Evolutionary conservation across 2,113 vertebrate genomes (phyloP).

Genomic region (Tragelaphus strepsiceros): DNA sequence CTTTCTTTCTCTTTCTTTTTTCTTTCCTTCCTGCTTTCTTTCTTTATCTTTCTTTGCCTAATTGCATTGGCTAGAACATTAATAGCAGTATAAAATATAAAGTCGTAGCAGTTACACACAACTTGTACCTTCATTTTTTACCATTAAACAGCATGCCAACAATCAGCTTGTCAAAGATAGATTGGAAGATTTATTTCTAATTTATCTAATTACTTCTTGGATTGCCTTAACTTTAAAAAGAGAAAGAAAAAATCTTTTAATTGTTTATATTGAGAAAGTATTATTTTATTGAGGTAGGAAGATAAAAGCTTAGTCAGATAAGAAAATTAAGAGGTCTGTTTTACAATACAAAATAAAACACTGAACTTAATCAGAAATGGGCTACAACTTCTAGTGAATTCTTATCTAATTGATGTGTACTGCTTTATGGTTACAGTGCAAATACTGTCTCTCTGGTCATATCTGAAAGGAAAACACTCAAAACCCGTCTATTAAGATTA

Average conservation of each 20-base stretch:
- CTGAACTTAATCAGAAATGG: neutral
- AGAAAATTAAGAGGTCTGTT: neutral
- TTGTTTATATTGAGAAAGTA: neutral
- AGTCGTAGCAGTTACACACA: neutral
- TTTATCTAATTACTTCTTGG: neutral
- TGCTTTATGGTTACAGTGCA: neutral
- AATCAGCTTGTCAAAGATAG: neutral
- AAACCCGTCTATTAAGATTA: neutral
- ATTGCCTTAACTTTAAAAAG: neutral
- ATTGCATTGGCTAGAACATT: neutral
- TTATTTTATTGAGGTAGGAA: neutral
- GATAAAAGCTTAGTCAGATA: neutral
- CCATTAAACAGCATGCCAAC: neutral
- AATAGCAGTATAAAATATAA: neutral
- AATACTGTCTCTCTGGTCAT: neutral
- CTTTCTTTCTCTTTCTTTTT: neutral
- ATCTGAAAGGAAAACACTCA: neutral
- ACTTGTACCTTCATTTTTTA: neutral
- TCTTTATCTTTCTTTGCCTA: neutral
- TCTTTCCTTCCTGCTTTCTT: neutral
- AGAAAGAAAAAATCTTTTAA: neutral
- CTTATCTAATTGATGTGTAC: neutral
- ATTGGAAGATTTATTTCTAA: neutral
- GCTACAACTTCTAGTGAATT: neutral
- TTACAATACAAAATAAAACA: neutral